Base-by-base conservation (phyloP, 2,113 vertebrate genomes). In the Cheirogaleus medius region DNA sequence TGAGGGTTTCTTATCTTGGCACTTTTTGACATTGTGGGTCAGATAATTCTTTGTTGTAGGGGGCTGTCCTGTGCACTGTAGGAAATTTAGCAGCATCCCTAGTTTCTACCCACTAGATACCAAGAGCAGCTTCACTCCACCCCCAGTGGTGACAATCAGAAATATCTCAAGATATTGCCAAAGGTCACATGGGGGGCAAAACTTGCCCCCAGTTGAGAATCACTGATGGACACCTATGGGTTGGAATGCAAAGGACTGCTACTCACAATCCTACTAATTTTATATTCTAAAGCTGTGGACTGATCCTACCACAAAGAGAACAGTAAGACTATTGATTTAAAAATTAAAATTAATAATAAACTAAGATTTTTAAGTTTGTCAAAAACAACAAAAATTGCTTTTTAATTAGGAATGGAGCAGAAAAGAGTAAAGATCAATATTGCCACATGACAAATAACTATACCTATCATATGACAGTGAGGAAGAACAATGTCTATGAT, bases 311-410 rank as follows among this genome's bases (percentile, higher is more conserved):
- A 90, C 37, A 73, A 94, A 47, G 66, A 91, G 9, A 58, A 12
- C 47, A 68, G 25, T 49, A 76, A 90, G 34, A 95, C 77, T n/a
- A 88, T 0, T 56, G 27, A 77, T 71, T 80, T 63, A 77, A 85
- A 92, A 87, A 54, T 77, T 76, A 23, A 94, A 94, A 92, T 77
- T 37, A 56, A 39, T 73, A 83, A 87, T 63, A 74, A 88, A 49
- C 20, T 90, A 90, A 71, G 52, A 91, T 52, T 56, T 71, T 87
- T 37, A 63, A 78, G 56, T 94, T 37, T 94, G 42, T 39, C 84
- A 42, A 89, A 86, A 29, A 94, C 14, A 39, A 89, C 18, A 63
- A 91, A 77, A 74, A 63, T 52, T 77, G 32, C 27, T 49, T 60
- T 82, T 91, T 82, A 64, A 74, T 1, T 58, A 39, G 39, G 37